These are phyloP conservation scores for Siderastrea radians DNA, from an alignment of 92 coral and sea anemone species.

Conservation along the genomic window DNA sequence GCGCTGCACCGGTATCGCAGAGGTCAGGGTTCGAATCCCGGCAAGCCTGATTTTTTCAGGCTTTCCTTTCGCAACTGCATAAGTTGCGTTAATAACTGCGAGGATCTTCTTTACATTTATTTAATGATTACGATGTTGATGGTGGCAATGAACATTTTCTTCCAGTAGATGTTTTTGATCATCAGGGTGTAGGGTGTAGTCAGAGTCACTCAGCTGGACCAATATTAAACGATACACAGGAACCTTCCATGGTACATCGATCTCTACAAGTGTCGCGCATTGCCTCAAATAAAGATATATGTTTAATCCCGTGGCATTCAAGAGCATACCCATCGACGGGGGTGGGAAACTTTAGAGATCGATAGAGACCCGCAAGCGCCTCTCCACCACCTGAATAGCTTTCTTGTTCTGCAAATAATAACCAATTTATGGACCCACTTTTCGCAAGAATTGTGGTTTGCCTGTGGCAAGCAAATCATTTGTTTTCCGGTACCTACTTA, in stretches of 20 bases:
- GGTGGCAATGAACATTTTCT: too few species aligned
- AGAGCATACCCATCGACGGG: background rate
- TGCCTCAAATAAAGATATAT: background rate
- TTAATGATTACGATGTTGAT: too few species aligned
- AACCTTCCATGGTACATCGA: background rate
- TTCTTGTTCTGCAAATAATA: background rate
- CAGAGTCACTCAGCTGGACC: slow-evolving; percentile 20
- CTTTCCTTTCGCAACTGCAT: too few species aligned
- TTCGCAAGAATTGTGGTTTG: too few species aligned
- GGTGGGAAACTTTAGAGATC: slow-evolving; percentile 5
- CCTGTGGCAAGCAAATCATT: too few species aligned
- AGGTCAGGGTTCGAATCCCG: too few species aligned
- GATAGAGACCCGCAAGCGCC: background rate
- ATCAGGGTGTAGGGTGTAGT: background rate
- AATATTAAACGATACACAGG: slow-evolving; percentile 3
- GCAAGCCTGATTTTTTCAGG: too few species aligned
- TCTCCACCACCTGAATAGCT: background rate
- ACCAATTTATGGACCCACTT: too few species aligned
- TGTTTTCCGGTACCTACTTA: too few species aligned
- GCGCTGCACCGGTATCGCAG: too few species aligned
- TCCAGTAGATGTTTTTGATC: background rate
- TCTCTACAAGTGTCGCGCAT: background rate
- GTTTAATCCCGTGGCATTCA: slow-evolving; percentile 10
- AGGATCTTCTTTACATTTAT: too few species aligned
- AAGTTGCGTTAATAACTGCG: too few species aligned